These are phyloP conservation scores for Drosophila longiperda DNA, from an alignment of 2,888 invertebrate species.

Conservation along the genomic window DNA sequence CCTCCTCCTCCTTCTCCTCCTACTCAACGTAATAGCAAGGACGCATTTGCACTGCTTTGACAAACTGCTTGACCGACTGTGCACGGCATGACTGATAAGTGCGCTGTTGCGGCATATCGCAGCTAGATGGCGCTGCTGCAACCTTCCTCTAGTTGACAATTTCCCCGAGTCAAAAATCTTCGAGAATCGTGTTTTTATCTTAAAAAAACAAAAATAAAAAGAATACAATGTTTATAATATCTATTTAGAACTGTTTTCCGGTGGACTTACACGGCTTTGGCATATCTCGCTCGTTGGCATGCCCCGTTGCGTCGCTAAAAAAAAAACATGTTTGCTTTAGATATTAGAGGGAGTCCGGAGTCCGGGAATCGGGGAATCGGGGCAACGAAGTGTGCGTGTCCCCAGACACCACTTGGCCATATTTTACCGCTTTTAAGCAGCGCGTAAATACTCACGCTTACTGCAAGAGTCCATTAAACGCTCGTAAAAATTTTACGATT, in stretches of 20 bases:
- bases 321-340: conserved; percentile 39
- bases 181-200: neutral
- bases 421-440: conserved; percentile 79
- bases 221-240: conserved; percentile 27
- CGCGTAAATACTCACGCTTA: conserved; percentile 81
- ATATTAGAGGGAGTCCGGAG: neutral
- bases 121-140: conserved; percentile 57
- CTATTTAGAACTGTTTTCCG: conserved; percentile 30
- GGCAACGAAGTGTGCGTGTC: conserved; percentile 37
- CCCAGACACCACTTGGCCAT: conserved; percentile 72
- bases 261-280: conserved; percentile 31
- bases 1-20: neutral
- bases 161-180: neutral
- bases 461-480: conserved; percentile 84
- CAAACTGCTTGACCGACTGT: conserved; percentile 46
- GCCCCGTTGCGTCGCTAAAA: conserved; percentile 1
- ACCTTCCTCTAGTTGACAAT: neutral
- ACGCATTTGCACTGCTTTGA: conserved; percentile 64
- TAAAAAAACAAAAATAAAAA: conserved; percentile 13
- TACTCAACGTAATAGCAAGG: conserved; percentile 49
- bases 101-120: conserved; percentile 15
- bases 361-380: conserved; percentile 18
- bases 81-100: conserved; percentile 2
- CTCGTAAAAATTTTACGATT: conserved; percentile 85
- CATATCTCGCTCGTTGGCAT: neutral